These are phyloP conservation scores for Archilochus colubris DNA, from an alignment of 2,113 vertebrate genomes.

Conservation along the genomic window DNA sequence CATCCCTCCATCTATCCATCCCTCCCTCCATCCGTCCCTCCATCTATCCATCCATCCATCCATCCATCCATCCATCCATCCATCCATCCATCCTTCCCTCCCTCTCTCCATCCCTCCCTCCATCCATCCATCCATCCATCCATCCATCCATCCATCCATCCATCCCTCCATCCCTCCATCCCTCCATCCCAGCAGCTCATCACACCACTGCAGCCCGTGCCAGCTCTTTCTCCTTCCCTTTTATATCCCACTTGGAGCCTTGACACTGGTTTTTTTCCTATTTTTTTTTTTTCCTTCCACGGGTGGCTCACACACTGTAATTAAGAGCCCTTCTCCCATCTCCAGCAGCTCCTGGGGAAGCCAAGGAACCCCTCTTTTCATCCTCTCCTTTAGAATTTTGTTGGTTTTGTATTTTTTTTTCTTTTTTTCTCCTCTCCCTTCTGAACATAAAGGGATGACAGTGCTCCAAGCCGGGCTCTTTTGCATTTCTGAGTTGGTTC, in stretches of 20 bases:
- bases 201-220: background rate
- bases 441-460: slow-evolving; percentile 49
- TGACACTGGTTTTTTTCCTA: background rate
- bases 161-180: accelerated
- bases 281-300: background rate
- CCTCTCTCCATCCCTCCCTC: too few relatives aligned
- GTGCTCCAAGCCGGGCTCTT: slow-evolving; percentile 40
- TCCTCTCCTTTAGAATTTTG: slow-evolving; percentile 31
- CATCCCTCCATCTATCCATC: too few relatives aligned
- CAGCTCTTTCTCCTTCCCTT: background rate
- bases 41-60: too few relatives aligned
- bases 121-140: background rate
- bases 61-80: too few relatives aligned
- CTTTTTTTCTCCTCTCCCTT: background rate
- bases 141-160: background rate
- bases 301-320: slow-evolving; percentile 22
- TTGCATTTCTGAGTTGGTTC: slow-evolving; percentile 76
- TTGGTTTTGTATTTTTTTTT: background rate
- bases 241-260: background rate
- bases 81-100: too few relatives aligned
- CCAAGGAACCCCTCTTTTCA: slow-evolving; percentile 55
- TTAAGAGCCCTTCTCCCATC: slow-evolving; percentile 21
- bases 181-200: accelerated
- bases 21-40: too few relatives aligned
- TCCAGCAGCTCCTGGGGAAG: background rate